phyloP scores from a whole-genome alignment of 2,888 invertebrate species.

The Dryocosmus kuriphilus region DNA sequence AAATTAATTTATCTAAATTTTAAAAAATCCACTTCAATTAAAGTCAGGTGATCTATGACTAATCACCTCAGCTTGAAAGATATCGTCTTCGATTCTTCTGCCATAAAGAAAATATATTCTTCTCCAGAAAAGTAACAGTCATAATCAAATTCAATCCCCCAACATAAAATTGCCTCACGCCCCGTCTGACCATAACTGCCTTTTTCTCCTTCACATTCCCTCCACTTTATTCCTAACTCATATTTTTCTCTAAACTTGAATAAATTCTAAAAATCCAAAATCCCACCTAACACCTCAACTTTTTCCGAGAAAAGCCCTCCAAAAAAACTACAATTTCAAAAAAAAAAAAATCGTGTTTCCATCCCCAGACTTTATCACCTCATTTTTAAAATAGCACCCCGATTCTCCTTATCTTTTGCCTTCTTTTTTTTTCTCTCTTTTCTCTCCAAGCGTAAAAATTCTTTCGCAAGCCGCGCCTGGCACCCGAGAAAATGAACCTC shows the following conservation, averaged over 20 bases:
- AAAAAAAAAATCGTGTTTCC: background rate
- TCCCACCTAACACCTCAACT: background rate
- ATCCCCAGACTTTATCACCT: background rate
- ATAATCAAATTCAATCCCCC: no score
- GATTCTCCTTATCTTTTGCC: background rate
- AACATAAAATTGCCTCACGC: background rate
- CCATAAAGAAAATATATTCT: no score
- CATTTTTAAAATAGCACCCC: background rate
- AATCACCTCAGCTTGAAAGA: no score
- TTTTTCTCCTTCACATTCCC: slow-evolving; percentile 23
- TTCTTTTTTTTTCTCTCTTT: background rate
- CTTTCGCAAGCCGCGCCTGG: slow-evolving; percentile 40
- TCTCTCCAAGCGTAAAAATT: slow-evolving; percentile 18
- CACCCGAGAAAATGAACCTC: slow-evolving; percentile 40
- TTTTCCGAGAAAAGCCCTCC: background rate
- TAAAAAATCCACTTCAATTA: no score
- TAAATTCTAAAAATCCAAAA: background rate
- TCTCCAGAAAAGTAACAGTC: no score
- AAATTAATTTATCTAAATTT: no score
- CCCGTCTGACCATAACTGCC: slow-evolving; percentile 35
- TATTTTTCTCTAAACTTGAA: background rate
- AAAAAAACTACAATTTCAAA: background rate
- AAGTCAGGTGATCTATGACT: no score
- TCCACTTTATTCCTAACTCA: slow-evolving; percentile 23
- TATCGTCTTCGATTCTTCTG: no score